Conservation (phyloP, 2,888 invertebrate genomes). For the Oscheius onirici region DNA sequence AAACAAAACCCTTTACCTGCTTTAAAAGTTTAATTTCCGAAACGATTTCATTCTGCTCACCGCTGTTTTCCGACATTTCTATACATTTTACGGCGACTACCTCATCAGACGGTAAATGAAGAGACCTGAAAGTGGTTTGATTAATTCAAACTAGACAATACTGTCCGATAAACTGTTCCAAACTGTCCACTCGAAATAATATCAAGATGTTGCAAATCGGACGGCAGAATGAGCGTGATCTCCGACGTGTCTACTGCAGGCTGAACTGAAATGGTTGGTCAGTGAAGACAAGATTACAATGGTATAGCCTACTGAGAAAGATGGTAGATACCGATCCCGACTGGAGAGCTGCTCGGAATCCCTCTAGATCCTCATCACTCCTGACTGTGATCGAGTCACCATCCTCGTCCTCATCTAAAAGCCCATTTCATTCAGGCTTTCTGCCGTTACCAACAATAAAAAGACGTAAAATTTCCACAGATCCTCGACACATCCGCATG, state of each 20-base stretch:
- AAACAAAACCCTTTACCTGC: background rate
- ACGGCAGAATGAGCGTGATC: background rate
- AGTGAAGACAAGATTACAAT: background rate
- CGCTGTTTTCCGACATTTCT: background rate
- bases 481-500: constrained; percentile 20
- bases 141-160: background rate
- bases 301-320: background rate
- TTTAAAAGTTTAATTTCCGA: constrained; percentile 21
- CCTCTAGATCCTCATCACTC: constrained; percentile 15
- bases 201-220: constrained; percentile 18
- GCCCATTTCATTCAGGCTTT: background rate
- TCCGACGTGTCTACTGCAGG: background rate
- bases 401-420: constrained; percentile 31
- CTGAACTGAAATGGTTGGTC: background rate
- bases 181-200: constrained; percentile 26
- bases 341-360: background rate
- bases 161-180: constrained; percentile 28
- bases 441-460: constrained; percentile 15
- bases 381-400: constrained; percentile 24
- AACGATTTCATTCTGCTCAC: background rate
- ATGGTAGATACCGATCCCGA: background rate
- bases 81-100: constrained; percentile 29
- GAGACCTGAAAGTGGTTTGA: constrained; percentile 32
- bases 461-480: constrained; percentile 16
- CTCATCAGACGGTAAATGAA: constrained; percentile 26